A percentile compares a stretch with the other conserved stretches of the same genome.
Conservation (phyloP, 2,888 invertebrate genomes). For the Tipula unca region DNA sequence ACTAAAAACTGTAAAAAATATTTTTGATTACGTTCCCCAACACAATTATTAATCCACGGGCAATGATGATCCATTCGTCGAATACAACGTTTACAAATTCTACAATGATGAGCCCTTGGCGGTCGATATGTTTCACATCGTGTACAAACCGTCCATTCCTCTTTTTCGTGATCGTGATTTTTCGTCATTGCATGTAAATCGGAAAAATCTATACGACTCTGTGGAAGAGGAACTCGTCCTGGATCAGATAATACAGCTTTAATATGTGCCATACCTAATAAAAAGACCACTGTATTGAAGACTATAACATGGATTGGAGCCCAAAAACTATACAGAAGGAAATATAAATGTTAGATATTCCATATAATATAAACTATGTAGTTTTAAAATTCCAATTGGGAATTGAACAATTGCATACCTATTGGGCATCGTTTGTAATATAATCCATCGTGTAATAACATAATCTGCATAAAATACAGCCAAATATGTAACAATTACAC, state of each 20-base stretch:
- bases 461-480: conserved; percentile 82
- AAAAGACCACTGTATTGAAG: conserved; percentile 69
- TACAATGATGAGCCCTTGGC: conserved; percentile 79
- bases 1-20: conserved; percentile 83
- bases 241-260: conserved; percentile 85
- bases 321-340: conserved; percentile 54
- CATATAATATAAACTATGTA: background rate
- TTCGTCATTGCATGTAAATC: conserved; percentile 56
- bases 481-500: conserved; percentile 68
- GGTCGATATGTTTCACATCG: conserved; percentile 75
- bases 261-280: conserved; percentile 68
- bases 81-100: conserved; percentile 79
- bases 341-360: background rate
- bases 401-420: conserved; percentile 48
- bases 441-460: conserved; percentile 75
- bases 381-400: background rate
- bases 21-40: conserved; percentile 86
- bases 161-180: conserved; percentile 46
- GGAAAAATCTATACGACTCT: conserved; percentile 66
- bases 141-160: conserved; percentile 72
- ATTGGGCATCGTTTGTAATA: conserved; percentile 69
- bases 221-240: conserved; percentile 72
- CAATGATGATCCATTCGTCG: conserved; percentile 46
- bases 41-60: conserved; percentile 90
- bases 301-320: conserved; percentile 68